A percentile compares a stretch with the other conserved stretches of the same genome.
phyloP scores from a whole-genome alignment of 2,888 invertebrate genomes.

The Amorpha juglandis region DNA sequence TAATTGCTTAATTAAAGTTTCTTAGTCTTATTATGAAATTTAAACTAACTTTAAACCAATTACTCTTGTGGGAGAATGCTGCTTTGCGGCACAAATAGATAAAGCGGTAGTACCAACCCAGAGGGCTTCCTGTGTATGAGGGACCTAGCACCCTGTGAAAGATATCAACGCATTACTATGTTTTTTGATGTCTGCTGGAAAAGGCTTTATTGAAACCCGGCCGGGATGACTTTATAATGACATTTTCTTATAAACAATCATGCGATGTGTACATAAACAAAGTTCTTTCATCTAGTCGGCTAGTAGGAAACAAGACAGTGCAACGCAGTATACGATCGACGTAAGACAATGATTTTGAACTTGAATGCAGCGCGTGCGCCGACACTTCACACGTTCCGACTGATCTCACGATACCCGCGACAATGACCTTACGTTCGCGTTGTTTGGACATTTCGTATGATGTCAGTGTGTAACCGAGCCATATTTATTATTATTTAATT shows the following conservation, averaged over 20 bases:
- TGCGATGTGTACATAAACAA: background rate
- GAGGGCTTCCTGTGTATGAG: too few species aligned
- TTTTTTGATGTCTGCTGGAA: too few species aligned
- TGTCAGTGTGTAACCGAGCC: background rate
- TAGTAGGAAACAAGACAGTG: background rate
- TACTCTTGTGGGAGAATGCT: too few species aligned
- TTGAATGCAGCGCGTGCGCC: background rate
- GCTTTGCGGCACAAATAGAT: too few species aligned
- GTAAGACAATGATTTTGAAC: constrained; percentile 20
- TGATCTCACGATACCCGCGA: constrained; percentile 7
- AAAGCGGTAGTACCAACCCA: too few species aligned
- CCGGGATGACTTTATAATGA: too few species aligned
- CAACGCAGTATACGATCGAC: background rate
- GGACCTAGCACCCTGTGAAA: too few species aligned
- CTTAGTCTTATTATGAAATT: too few species aligned
- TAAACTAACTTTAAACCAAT: too few species aligned
- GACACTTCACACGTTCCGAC: background rate
- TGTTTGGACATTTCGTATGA: constrained; percentile 1
- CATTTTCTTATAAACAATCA: background rate
- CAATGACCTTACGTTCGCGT: constrained; percentile 16
- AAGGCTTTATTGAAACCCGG: too few species aligned
- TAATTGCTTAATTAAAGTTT: too few species aligned
- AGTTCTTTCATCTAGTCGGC: background rate
- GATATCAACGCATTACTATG: too few species aligned
- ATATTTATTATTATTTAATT: background rate